Base-by-base conservation (phyloP, 2,113 vertebrate genomes). In the Oncorhynchus mykiss region DNA sequence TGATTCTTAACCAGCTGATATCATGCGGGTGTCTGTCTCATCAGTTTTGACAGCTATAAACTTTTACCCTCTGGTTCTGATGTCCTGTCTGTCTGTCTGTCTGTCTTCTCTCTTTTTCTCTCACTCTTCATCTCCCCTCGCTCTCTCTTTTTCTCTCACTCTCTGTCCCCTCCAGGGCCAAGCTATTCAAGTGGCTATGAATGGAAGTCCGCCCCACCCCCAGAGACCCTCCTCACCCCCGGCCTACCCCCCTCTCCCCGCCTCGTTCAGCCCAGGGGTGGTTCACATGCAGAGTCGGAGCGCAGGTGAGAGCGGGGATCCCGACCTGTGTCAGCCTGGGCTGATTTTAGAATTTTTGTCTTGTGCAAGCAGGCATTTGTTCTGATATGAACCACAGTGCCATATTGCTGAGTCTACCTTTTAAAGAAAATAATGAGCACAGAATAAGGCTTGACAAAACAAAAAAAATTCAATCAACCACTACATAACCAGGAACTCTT, bases 141-240 rank as follows among this genome's bases (percentile, higher is more conserved):
- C 71, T 78, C 18, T 75, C 72, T 80, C 70, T 70, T 84, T 75
- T 70, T 81, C 85, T 51, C 16, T 82, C 66, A 5, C 49, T 77
- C 66, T 5, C 49, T 77, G 85, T 29, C 77, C 88, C 84, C 85
- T 91, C 31, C 90, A 98, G 96, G 94, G 94, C 90, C 95, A 96
- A 91, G 90, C 97, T 71, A 86, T 92, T 71, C 88, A 86, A 72
- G 84, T 90, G 83, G 93, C 95, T 49, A 93, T 99, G 91, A 99
- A 99, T 86, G 98, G 98, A 82, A 96, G 90, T 79, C 80, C 92
- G 67, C 92, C 91, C 66, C 93, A 93, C 84, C 94, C 95, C 74
- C 96, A 95, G 85, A 95, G 96, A 85, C 94, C 96, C 59, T 94
- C 97, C 87, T 97, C 97, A 79, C 96, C 97, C 45, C 93, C 95